phyloP scores from a whole-genome alignment of 2,888 invertebrate genomes.

The Dryococelus australis region DNA sequence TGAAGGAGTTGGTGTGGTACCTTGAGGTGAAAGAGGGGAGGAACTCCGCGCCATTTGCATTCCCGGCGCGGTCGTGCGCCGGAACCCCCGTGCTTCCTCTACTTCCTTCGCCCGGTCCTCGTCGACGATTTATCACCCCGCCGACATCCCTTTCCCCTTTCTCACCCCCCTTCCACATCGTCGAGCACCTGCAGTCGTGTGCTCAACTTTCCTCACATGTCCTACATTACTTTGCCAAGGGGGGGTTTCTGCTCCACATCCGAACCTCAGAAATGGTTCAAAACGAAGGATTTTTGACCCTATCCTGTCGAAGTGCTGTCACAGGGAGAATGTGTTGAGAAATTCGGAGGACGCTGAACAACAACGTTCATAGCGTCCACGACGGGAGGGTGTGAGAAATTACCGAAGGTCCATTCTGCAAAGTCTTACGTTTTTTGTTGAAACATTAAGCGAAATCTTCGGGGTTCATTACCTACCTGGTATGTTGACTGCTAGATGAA shows the following conservation, averaged over 20 bases:
- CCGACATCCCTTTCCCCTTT: neutral
- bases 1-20: neutral
- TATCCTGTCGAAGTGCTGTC: too few relatives aligned
- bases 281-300: neutral
- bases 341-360: too few relatives aligned
- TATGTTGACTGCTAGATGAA: too few relatives aligned
- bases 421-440: too few relatives aligned
- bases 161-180: neutral
- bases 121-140: slow-evolving; percentile 10
- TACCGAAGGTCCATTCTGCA: too few relatives aligned
- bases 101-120: neutral
- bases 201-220: neutral
- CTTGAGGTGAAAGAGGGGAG: neutral
- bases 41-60: neutral
- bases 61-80: slow-evolving; percentile 8
- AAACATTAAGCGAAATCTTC: too few relatives aligned
- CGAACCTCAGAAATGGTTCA: neutral
- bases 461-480: too few relatives aligned
- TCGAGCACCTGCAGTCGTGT: neutral
- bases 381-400: too few relatives aligned
- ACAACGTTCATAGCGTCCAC: too few relatives aligned
- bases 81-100: neutral
- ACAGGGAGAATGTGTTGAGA: too few relatives aligned
- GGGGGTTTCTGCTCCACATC: neutral
- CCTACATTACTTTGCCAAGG: neutral